Evolutionary conservation across 1,140 invertebrate genomes (phyloP).

Genomic region (Ditylenchus dipsaci): DNA sequence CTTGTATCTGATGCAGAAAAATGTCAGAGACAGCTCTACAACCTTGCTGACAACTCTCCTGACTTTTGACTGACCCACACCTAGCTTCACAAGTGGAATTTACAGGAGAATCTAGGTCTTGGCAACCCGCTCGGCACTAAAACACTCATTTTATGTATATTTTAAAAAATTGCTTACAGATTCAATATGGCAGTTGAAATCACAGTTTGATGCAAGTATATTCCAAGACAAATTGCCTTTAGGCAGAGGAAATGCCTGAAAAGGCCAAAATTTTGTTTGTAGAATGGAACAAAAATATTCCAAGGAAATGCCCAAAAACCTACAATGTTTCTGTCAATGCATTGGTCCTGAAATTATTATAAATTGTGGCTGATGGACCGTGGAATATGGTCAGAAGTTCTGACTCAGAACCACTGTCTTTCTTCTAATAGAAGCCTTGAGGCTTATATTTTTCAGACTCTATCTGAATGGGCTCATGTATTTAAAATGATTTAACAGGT

Average conservation of each 20-base stretch:
- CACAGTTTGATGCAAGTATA: conserved; percentile 25
- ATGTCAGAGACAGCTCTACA: conserved; percentile 44
- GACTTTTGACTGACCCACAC: conserved; percentile 15
- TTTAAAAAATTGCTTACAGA: conserved; percentile 22
- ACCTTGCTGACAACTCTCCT: conserved; percentile 39
- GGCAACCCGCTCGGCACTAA: conserved; percentile 37
- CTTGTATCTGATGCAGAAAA: conserved; percentile 43
- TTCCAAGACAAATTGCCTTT: conserved; percentile 22
- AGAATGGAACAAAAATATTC: conserved; percentile 5
- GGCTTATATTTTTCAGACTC: no score
- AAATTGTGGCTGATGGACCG: not conserved
- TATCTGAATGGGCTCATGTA: no score
- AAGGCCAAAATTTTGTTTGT: not conserved
- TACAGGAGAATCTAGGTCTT: conserved; percentile 30
- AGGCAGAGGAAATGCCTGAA: conserved; percentile 35
- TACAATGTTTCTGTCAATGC: conserved; percentile 42
- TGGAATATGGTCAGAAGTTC: no score
- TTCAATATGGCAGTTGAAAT: conserved; percentile 41
- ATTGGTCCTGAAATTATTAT: conserved; percentile 21
- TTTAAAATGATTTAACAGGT: no score
- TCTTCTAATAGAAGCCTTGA: no score
- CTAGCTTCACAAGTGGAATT: conserved; percentile 37
- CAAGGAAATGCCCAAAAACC: conserved; percentile 1
- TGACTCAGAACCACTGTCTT: no score
- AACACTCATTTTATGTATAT: not conserved